These are phyloP conservation scores for Trichogramma pretiosum DNA, from an alignment of 1,140 invertebrate genomes.

Conservation along the genomic window DNA sequence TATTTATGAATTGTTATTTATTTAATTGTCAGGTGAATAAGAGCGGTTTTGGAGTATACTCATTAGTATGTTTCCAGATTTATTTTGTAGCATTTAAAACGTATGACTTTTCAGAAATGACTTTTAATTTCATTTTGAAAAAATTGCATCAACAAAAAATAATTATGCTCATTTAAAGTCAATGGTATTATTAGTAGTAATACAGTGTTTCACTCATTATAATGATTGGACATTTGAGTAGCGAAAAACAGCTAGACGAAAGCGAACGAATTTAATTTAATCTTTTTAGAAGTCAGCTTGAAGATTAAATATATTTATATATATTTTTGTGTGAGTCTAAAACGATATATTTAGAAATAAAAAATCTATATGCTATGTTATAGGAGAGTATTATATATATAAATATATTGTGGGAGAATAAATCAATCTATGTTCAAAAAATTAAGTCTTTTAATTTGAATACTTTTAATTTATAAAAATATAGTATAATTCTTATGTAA, in stretches of 20 bases:
- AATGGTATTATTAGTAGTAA: too few species aligned
- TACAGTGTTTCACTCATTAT: too few species aligned
- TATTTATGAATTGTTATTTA: too few species aligned
- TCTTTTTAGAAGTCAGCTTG: slow-evolving; percentile 33
- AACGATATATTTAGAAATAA: slow-evolving; percentile 30
- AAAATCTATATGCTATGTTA: slow-evolving; percentile 40
- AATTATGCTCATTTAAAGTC: too few species aligned
- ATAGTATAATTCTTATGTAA: not conserved
- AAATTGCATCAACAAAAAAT: too few species aligned
- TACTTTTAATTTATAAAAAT: slow-evolving; percentile 1
- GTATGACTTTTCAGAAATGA: too few species aligned
- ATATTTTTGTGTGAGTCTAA: slow-evolving; percentile 44
- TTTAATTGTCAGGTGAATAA: too few species aligned
- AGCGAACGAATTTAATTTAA: slow-evolving; percentile 28
- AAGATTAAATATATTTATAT: slow-evolving; percentile 42
- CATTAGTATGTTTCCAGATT: too few species aligned
- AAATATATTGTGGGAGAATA: slow-evolving; percentile 45
- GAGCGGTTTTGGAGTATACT: too few species aligned
- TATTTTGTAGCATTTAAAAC: too few species aligned
- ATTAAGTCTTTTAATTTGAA: slow-evolving; percentile 17
- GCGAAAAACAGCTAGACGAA: slow-evolving; percentile 1
- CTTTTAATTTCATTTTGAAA: too few species aligned
- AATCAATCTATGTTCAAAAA: slow-evolving; percentile 43
- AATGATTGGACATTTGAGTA: too few species aligned
- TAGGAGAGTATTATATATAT: slow-evolving; percentile 42